These are phyloP conservation scores for Gasteruption jaculator DNA, from an alignment of 2,888 invertebrate genomes.

Conservation along the genomic window DNA sequence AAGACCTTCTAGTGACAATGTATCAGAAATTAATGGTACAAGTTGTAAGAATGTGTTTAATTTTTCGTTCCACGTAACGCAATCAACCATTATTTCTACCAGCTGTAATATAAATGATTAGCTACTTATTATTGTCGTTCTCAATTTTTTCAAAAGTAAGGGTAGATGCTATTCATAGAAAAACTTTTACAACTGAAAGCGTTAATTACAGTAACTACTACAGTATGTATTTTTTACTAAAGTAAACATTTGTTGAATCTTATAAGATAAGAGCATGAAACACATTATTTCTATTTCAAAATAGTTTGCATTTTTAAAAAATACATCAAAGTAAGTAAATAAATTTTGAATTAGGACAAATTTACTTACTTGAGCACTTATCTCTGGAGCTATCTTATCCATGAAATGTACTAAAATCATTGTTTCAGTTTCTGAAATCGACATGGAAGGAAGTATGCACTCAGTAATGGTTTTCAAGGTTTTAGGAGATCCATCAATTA, in stretches of 20 bases:
- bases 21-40: too few species aligned
- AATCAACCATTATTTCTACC: slow-evolving; percentile 52
- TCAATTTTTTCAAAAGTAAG: too few species aligned
- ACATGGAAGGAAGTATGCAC: slow-evolving; percentile 52
- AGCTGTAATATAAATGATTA: slow-evolving; percentile 25
- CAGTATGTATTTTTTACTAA: too few species aligned
- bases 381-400: slow-evolving; percentile 54
- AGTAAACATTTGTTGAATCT: too few species aligned
- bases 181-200: too few species aligned
- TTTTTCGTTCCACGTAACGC: slow-evolving; percentile 59
- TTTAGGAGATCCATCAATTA: slow-evolving; percentile 80
- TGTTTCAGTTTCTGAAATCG: slow-evolving; percentile 57
- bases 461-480: slow-evolving; percentile 60
- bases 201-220: too few species aligned
- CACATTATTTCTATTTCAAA: too few species aligned
- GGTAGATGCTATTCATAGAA: too few species aligned
- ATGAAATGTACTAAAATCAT: slow-evolving; percentile 58
- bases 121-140: background rate
- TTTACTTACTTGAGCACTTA: slow-evolving; percentile 45
- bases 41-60: slow-evolving; percentile 53
- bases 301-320: too few species aligned
- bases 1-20: slow-evolving; percentile 51
- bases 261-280: too few species aligned
- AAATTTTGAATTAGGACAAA: too few species aligned
- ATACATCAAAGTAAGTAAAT: too few species aligned